Percentiles rank a stretch among this genome's conserved stretches.
Conservation (phyloP, 2,888 invertebrate species). For the Agonopterix subpropinquella region DNA sequence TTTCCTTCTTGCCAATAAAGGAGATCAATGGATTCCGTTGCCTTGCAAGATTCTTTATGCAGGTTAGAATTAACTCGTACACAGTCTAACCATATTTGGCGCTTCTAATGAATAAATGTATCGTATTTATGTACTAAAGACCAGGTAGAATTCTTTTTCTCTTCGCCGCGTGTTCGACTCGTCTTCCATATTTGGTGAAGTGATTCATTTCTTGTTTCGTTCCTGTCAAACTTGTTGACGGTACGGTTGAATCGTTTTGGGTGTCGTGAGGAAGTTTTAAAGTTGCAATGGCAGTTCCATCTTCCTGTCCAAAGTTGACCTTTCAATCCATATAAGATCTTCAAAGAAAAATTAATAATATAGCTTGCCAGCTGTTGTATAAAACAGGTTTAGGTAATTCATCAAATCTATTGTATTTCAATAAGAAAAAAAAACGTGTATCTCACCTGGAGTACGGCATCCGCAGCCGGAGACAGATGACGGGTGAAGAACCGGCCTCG, state of each 20-base stretch:
- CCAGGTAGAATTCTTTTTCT: constrained; percentile 38
- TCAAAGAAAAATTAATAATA: neutral
- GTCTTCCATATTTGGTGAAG: constrained; percentile 41
- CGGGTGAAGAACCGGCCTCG: constrained; percentile 4
- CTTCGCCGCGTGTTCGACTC: constrained; percentile 20
- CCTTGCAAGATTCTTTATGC: constrained; percentile 28
- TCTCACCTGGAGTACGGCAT: constrained; percentile 12
- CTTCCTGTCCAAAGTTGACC: neutral
- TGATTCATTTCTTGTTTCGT: constrained; percentile 45
- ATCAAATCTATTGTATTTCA: neutral
- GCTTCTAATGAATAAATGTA: constrained; percentile 43
- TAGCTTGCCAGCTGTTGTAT: neutral
- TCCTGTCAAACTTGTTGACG: constrained; percentile 25
- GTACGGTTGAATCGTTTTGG: constrained; percentile 10
- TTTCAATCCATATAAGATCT: neutral
- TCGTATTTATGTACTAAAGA: constrained; percentile 30
- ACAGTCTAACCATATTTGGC: constrained; percentile 43
- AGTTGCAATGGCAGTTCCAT: constrained; percentile 1
- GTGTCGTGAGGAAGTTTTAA: constrained; percentile 8
- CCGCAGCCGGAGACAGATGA: constrained; percentile 2
- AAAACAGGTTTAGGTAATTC: neutral
- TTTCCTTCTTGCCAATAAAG: constrained; percentile 49
- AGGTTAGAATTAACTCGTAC: constrained; percentile 33
- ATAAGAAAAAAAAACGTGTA: neutral
- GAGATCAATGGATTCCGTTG: constrained; percentile 29